These are phyloP conservation scores for Phaethornis superciliosus DNA, from an alignment of 2,113 vertebrate genomes.

Conservation along the genomic window DNA sequence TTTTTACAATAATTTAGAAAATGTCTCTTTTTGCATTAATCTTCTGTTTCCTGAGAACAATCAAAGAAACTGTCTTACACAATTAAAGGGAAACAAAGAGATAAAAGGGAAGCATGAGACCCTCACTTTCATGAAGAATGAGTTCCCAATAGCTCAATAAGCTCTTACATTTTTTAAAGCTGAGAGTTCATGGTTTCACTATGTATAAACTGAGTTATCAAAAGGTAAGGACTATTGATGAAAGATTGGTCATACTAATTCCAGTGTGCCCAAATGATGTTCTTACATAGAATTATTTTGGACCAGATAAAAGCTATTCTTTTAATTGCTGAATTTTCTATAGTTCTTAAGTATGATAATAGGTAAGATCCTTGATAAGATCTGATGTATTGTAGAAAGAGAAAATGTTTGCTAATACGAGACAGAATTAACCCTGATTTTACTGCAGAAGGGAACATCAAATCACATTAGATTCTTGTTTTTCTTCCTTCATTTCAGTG, in stretches of 20 bases:
- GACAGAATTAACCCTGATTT: background rate
- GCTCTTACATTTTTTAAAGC: background rate
- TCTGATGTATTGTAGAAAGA: background rate
- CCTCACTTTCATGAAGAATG: background rate
- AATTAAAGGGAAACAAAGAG: background rate
- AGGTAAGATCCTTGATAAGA: background rate
- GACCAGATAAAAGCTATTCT: background rate
- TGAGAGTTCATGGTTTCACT: background rate
- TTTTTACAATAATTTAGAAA: background rate
- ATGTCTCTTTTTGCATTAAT: background rate
- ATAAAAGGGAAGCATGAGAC: background rate
- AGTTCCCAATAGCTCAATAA: background rate
- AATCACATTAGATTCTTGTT: conserved; percentile 10
- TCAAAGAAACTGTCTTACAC: background rate
- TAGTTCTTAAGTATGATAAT: background rate
- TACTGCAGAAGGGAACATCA: background rate
- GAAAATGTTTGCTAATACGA: conserved; percentile 14
- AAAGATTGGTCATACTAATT: background rate
- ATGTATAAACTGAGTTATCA: background rate
- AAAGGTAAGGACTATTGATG: background rate
- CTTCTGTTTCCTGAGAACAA: background rate
- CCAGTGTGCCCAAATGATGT: background rate
- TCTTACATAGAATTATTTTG: background rate
- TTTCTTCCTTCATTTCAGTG: background rate
- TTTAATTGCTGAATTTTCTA: background rate